These are phyloP conservation scores for Diphyllodes magnificus DNA, from an alignment of 2,113 vertebrate genomes.

Conservation along the genomic window DNA sequence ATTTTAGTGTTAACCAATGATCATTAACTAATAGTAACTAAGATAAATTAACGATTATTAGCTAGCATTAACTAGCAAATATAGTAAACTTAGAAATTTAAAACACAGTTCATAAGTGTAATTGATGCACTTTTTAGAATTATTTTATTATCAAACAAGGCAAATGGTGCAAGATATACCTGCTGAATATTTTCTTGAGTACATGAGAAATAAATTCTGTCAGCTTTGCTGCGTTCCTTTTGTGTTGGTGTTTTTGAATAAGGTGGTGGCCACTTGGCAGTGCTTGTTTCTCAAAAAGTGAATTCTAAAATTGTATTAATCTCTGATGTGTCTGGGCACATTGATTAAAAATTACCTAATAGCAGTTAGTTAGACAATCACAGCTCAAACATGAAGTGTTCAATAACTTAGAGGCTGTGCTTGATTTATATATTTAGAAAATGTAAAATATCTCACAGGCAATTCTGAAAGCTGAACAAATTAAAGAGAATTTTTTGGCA, in stretches of 20 bases:
- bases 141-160: not conserved
- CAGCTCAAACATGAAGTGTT: not conserved
- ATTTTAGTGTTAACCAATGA: not conserved
- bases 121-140: not conserved
- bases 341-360: not conserved
- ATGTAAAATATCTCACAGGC: not conserved
- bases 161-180: not conserved
- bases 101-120: not conserved
- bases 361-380: not conserved
- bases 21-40: not conserved
- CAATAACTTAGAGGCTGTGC: not conserved
- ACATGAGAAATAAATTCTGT: not conserved
- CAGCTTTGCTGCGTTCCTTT: not conserved
- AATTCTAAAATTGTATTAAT: not conserved
- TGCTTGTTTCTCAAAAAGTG: not conserved
- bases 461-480: not conserved
- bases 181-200: not conserved
- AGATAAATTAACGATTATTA: not conserved
- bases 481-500: not conserved
- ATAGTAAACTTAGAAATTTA: not conserved
- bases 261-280: not conserved
- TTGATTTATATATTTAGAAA: not conserved
- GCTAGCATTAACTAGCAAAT: not conserved
- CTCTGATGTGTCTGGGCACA: not conserved
- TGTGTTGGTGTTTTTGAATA: not conserved